These are phyloP conservation scores for Acrocephalus kingi DNA, from an alignment of 2,113 vertebrate species.

Conservation along the genomic window DNA sequence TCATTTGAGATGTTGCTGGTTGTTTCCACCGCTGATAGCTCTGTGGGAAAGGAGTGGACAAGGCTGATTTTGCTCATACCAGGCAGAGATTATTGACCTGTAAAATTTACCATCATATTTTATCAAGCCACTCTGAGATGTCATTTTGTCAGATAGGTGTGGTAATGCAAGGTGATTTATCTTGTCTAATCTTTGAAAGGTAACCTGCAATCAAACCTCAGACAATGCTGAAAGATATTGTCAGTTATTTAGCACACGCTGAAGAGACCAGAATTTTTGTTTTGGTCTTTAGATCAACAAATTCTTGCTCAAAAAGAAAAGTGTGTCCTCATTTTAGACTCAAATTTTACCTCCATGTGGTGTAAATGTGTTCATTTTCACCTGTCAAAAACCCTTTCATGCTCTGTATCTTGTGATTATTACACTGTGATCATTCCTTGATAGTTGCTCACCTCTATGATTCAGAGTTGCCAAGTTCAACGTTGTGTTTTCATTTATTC, in stretches of 20 bases:
- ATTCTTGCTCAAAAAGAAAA: neutral
- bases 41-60: neutral
- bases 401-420: constrained; percentile 14
- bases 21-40: neutral
- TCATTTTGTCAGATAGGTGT: neutral
- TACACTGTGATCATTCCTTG: neutral
- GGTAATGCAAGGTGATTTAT: neutral
- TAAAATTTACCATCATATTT: constrained; percentile 6
- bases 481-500: neutral
- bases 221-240: neutral
- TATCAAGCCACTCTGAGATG: neutral
- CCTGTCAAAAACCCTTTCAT: neutral
- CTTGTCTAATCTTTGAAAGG: neutral
- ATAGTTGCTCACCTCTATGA: neutral
- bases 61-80: neutral
- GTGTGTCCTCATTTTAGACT: constrained; percentile 9
- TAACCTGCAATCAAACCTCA: neutral
- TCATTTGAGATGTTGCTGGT: neutral
- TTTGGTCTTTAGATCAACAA: neutral
- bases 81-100: constrained; percentile 26
- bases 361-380: constrained; percentile 15
- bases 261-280: neutral
- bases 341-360: constrained; percentile 1
- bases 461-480: neutral
- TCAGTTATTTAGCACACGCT: neutral